phyloP scores from a whole-genome alignment of 2,797 vertebrate species.

The Acipenser transmontanus region DNA sequence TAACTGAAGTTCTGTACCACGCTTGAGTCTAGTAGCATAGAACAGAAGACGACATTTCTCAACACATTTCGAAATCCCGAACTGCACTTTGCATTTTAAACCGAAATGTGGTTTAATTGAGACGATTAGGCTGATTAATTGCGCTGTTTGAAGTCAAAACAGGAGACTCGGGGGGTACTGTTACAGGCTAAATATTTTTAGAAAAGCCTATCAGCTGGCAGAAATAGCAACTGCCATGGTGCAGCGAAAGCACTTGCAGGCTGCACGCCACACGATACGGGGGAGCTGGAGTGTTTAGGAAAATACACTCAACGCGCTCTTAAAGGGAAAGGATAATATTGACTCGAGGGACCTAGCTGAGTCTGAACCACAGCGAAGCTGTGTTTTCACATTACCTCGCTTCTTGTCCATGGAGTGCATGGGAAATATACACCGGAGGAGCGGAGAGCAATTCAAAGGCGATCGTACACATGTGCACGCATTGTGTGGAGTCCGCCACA shows the following conservation, averaged over 20 bases:
- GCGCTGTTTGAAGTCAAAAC: slow-evolving; percentile 76
- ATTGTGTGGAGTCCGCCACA: too few relatives aligned
- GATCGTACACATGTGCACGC: too few relatives aligned
- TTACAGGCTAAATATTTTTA: slow-evolving; percentile 75
- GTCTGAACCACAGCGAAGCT: slow-evolving; percentile 34
- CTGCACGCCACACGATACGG: slow-evolving; percentile 11
- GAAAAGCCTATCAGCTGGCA: slow-evolving; percentile 54
- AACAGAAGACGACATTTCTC: not conserved
- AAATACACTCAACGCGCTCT: slow-evolving; percentile 31
- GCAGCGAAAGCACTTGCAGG: not conserved
- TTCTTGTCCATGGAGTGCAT: slow-evolving; percentile 27
- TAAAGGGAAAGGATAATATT: slow-evolving; percentile 49
- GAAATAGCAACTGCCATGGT: slow-evolving; percentile 35
- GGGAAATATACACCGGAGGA: too few relatives aligned
- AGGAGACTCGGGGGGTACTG: slow-evolving; percentile 64
- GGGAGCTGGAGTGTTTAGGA: slow-evolving; percentile 29
- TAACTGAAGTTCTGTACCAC: not conserved
- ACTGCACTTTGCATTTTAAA: slow-evolving; percentile 46
- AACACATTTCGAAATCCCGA: slow-evolving; percentile 6
- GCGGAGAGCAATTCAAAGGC: too few relatives aligned
- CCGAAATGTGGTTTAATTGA: slow-evolving; percentile 66
- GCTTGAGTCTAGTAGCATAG: not conserved
- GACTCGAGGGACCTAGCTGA: slow-evolving; percentile 31
- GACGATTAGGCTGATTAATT: slow-evolving; percentile 81
- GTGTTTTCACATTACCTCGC: slow-evolving; percentile 38